These are phyloP conservation scores for Pseudonaja textilis DNA, from an alignment of 2,113 vertebrate species.

Conservation along the genomic window DNA sequence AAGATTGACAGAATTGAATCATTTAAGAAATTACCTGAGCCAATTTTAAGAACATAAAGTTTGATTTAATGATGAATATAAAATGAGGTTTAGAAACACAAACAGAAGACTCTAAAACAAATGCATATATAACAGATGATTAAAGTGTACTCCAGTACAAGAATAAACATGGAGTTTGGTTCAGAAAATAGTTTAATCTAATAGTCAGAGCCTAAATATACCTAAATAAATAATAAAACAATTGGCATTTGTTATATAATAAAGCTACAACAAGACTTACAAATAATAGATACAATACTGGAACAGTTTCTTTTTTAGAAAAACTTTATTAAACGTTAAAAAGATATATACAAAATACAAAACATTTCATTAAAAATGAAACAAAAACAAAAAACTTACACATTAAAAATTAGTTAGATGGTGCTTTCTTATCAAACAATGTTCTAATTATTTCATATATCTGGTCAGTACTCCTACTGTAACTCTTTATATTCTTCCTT, in stretches of 20 bases:
- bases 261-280: neutral
- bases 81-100: neutral
- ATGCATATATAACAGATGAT: neutral
- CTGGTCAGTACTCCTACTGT: too few relatives aligned
- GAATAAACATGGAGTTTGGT: neutral
- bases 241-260: neutral
- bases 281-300: neutral
- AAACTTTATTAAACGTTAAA: too few relatives aligned
- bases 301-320: neutral
- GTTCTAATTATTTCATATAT: too few relatives aligned
- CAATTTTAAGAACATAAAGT: neutral
- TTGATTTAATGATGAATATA: neutral
- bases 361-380: too few relatives aligned
- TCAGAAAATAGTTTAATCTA: neutral
- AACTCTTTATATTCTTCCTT: too few relatives aligned
- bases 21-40: neutral
- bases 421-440: too few relatives aligned
- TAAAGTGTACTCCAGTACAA: neutral
- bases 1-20: neutral
- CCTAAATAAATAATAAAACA: neutral
- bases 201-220: neutral
- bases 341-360: too few relatives aligned
- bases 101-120: neutral
- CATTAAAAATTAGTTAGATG: too few relatives aligned
- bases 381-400: too few relatives aligned